These are phyloP conservation scores for Sebastes ruberrimus DNA, from an alignment of 2,797 vertebrate species.

Conservation along the genomic window DNA sequence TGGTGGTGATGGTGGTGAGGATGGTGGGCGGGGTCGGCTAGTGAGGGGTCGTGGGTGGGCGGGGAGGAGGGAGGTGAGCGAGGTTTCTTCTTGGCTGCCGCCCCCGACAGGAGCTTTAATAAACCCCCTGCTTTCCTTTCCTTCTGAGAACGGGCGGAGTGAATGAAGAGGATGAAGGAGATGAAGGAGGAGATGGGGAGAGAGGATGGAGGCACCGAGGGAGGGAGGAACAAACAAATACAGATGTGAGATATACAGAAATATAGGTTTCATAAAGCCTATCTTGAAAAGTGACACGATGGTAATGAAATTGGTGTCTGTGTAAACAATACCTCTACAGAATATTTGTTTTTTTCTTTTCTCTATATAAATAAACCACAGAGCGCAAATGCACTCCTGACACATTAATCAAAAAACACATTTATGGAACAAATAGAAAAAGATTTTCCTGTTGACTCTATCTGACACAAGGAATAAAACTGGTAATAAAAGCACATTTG, in stretches of 20 bases:
- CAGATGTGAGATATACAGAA: not conserved
- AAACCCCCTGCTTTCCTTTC: constrained; percentile 94
- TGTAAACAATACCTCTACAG: constrained; percentile 6
- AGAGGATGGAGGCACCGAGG: not conserved
- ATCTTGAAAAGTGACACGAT: constrained; percentile 11
- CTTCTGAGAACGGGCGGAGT: constrained; percentile 80
- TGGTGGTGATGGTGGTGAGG: constrained; percentile 85
- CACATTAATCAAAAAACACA: constrained; percentile 1
- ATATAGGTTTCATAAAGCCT: not conserved
- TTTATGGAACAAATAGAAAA: constrained; percentile 11
- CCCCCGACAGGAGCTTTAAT: constrained; percentile 93
- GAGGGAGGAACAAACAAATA: constrained; percentile 10
- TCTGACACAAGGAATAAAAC: not conserved
- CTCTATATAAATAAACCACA: not conserved
- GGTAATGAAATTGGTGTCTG: not conserved
- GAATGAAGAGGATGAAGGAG: not conserved
- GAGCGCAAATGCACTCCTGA: not conserved
- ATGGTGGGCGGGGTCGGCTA: constrained; percentile 62
- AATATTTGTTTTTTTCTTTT: not conserved
- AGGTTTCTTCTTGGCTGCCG: constrained; percentile 94
- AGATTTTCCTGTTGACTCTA: not conserved
- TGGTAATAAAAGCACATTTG: not conserved
- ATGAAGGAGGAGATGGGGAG: not conserved
- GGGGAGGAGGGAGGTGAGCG: constrained; percentile 93
- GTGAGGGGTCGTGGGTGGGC: constrained; percentile 86